Base-by-base conservation (phyloP, 2,797 vertebrate genomes). In the Poecilia gillii region DNA sequence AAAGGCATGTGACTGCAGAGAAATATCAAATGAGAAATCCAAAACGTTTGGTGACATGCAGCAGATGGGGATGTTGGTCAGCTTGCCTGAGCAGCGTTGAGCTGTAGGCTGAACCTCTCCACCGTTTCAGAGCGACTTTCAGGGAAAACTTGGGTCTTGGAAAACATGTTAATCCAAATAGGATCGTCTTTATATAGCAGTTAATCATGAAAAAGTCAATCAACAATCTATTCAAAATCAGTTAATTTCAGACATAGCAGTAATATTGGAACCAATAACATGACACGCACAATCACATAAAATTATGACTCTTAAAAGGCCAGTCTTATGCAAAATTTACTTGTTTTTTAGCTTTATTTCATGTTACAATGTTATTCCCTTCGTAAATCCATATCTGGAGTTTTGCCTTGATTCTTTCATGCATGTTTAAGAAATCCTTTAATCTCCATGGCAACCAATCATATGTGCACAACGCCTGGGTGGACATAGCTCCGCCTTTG, bases 111-210 rank as follows among this genome's bases (percentile, higher is more conserved):
- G 51, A 57, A 57, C 36, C 7, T 55, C 33, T 55, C 64, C 68
- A 73, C n/a, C 9, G 39, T 87, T 88, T 83, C 72, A 87, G 28
- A 47, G 28, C 8, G 66, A 70, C 11, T 25, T 25, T 43, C 85
- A 76, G 49, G 59, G 31, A 73, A 46, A 75, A 77, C 59, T 70
- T 20, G 8, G 13, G 39, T 43, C 20, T 39, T 0, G 16, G 33
- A 41, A 6, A 12, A 41, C 3, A 6, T 13, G 39, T n/a, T 70
- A n/a, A 70, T 43, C 11, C 39, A n/a, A 70, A 18, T 36, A 36
- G 3, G 16, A 9, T 36, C 0, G 3, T 36, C 18, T 7, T 36
- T 64, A 18, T 64, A 36, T 20, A 62, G 57, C 57, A 62, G 6
- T 62, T 6, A 33, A 31, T 33, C 28, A 33, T 9, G 9, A 62